Evolutionary conservation across 2,797 vertebrate species (phyloP).

Genomic region (Heteromormyrus szaboi): DNA sequence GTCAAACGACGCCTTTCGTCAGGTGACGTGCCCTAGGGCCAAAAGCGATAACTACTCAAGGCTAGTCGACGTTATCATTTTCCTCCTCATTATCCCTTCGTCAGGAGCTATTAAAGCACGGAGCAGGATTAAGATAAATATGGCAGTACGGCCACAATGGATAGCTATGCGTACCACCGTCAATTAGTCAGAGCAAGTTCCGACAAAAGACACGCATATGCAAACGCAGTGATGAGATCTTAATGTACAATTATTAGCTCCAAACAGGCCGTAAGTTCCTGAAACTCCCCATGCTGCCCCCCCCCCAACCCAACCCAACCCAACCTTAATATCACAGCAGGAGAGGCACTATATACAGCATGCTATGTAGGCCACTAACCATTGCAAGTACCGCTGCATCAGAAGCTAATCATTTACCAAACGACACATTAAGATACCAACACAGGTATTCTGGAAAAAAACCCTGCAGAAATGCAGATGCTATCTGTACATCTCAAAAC

Average conservation of each 20-base stretch:
- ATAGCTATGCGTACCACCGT: conserved; percentile 6
- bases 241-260: conserved; percentile 24
- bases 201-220: conserved; percentile 8
- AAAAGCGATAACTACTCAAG: conserved; percentile 31
- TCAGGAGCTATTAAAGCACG: conserved; percentile 27
- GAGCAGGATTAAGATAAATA: conserved; percentile 69
- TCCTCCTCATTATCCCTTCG: conserved; percentile 31
- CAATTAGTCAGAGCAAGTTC: conserved; percentile 18
- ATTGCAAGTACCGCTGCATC: background rate
- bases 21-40: conserved; percentile 37
- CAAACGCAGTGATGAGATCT: conserved; percentile 20
- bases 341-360: conserved; percentile 8
- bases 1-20: conserved; percentile 37
- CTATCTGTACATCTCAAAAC: background rate
- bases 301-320: background rate
- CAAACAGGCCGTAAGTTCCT: background rate
- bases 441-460: background rate
- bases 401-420: conserved; percentile 10
- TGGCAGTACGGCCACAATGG: conserved; percentile 54
- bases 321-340: background rate
- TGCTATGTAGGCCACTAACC: conserved; percentile 7
- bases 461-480: background rate
- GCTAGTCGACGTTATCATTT: conserved; percentile 44
- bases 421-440: conserved; percentile 9
- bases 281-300: background rate